Percentiles rank a stretch among this genome's conserved stretches.
Conservation (phyloP, 2,888 invertebrate species). For the Rotaria macrura region DNA sequence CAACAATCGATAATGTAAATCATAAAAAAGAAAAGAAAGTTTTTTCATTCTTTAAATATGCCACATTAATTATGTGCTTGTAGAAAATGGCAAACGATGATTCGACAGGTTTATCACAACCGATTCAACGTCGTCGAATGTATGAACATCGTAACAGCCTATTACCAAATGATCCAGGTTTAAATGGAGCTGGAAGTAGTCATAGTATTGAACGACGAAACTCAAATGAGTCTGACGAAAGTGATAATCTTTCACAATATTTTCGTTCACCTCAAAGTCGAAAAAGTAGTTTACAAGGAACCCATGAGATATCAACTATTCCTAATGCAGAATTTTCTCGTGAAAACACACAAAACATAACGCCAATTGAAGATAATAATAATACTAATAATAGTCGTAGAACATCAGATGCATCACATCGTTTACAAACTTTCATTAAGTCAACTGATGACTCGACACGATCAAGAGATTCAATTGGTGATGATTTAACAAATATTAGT, state of each 20-base stretch:
- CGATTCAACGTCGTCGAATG: background rate
- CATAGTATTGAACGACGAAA: background rate
- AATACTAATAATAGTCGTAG: background rate
- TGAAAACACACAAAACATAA: background rate
- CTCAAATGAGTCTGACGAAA: constrained; percentile 9
- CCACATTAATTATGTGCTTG: background rate
- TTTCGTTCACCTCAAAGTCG: background rate
- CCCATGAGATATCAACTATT: background rate
- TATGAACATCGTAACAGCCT: background rate
- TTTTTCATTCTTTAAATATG: background rate
- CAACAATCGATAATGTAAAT: background rate
- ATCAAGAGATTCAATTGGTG: background rate
- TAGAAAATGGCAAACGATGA: background rate
- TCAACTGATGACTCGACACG: background rate
- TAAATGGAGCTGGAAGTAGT: background rate
- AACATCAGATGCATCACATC: background rate
- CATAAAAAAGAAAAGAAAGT: background rate
- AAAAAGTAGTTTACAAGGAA: background rate
- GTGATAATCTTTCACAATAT: constrained; percentile 17
- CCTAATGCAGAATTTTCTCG: background rate
- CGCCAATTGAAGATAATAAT: background rate
- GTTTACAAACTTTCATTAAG: background rate
- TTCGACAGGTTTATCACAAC: background rate
- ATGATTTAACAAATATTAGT: too few relatives aligned
- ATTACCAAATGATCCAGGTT: background rate